Evolutionary conservation across 2,888 invertebrate species (phyloP).

Genomic region (Carcina quercana): DNA sequence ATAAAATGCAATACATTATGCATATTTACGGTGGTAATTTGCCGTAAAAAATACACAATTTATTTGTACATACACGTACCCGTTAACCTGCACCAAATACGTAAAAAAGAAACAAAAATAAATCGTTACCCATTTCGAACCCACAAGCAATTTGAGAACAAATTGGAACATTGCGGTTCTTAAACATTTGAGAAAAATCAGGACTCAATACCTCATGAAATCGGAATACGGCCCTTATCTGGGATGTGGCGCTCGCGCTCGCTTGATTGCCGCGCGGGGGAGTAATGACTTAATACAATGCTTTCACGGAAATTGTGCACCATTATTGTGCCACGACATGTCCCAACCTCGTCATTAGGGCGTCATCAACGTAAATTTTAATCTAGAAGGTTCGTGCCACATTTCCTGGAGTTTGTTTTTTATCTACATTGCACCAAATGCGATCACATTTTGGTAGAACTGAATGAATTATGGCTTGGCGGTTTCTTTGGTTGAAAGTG

Average conservation of each 20-base stretch:
- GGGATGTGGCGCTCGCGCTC: slow-evolving; percentile 21
- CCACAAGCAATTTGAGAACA: no score
- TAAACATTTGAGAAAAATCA: no score
- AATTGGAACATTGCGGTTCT: no score
- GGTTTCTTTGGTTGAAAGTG: no score
- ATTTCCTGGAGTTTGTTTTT: not conserved
- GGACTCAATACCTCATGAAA: slow-evolving; percentile 16
- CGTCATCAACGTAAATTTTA: slow-evolving; percentile 42
- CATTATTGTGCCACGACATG: slow-evolving; percentile 40
- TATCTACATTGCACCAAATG: not conserved
- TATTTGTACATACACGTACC: no score
- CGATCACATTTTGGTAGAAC: not conserved
- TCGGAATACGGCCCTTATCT: slow-evolving; percentile 25
- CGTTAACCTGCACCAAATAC: no score
- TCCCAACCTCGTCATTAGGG: slow-evolving; percentile 44
- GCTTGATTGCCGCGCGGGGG: slow-evolving; percentile 32
- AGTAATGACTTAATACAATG: slow-evolving; percentile 63
- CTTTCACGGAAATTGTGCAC: slow-evolving; percentile 52
- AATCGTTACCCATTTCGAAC: slow-evolving; percentile 1
- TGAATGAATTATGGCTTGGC: no score
- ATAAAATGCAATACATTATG: no score
- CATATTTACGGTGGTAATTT: no score
- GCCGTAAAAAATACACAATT: no score
- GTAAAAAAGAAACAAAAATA: no score
- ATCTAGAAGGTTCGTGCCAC: slow-evolving; percentile 24